Evolutionary conservation across 2,888 invertebrate species (phyloP).

Genomic region (Nomada fabriciana): DNA sequence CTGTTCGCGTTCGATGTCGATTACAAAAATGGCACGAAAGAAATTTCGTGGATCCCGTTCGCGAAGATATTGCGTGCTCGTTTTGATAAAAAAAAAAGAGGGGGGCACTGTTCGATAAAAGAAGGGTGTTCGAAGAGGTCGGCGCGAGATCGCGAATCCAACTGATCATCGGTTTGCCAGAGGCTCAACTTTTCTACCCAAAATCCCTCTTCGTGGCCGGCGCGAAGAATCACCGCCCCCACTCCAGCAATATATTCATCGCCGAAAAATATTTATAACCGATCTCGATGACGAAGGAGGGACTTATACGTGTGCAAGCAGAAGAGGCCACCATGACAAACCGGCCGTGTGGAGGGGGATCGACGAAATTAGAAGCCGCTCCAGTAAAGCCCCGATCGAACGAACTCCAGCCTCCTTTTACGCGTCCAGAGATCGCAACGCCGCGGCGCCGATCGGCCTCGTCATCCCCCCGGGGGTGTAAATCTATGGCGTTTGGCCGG

Average conservation of each 20-base stretch:
- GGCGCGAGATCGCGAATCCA: slow-evolving; percentile 79
- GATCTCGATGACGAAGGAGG: slow-evolving; percentile 70
- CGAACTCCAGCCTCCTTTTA: slow-evolving; percentile 44
- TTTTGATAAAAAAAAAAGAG: neutral
- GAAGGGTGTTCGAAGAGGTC: slow-evolving; percentile 64
- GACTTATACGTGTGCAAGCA: slow-evolving; percentile 34
- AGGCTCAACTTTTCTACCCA: slow-evolving; percentile 82
- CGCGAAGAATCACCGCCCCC: slow-evolving; percentile 81
- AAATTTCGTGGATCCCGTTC: slow-evolving; percentile 1
- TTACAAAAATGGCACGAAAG: neutral
- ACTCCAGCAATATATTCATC: slow-evolving; percentile 82
- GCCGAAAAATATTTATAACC: slow-evolving; percentile 84
- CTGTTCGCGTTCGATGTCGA: neutral
- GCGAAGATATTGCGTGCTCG: neutral
- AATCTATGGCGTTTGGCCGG: slow-evolving; percentile 24
- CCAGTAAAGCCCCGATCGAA: slow-evolving; percentile 50
- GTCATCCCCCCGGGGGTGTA: slow-evolving; percentile 9
- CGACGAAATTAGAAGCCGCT: slow-evolving; percentile 67
- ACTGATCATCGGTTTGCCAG: slow-evolving; percentile 79
- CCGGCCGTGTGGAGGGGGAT: slow-evolving; percentile 13
- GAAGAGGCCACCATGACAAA: slow-evolving; percentile 31
- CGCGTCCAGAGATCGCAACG: slow-evolving; percentile 31
- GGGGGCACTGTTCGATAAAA: slow-evolving; percentile 12
- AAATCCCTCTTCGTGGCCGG: slow-evolving; percentile 79
- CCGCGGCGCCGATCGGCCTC: slow-evolving; percentile 16